Evolutionary conservation across 2,113 vertebrate genomes (phyloP).

Genomic region (Alethe diademata): DNA sequence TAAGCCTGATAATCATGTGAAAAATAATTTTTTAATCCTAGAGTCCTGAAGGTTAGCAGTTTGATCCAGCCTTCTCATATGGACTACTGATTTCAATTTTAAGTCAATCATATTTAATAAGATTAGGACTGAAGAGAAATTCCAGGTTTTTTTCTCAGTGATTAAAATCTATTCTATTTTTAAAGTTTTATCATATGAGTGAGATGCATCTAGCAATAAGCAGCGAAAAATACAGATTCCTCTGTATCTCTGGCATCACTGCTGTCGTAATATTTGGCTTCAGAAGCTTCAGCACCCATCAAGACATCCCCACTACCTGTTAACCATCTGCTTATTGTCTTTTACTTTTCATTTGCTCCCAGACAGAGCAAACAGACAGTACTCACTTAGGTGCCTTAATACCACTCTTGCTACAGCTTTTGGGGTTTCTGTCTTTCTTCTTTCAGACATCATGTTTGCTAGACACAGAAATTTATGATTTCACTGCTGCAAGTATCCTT

Average conservation of each 20-base stretch:
- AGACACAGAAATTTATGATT: neutral
- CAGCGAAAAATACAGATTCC: neutral
- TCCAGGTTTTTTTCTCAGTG: neutral
- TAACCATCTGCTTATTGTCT: neutral
- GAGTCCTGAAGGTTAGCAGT: neutral
- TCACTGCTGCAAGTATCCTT: neutral
- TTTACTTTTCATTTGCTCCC: neutral
- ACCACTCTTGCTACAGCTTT: neutral
- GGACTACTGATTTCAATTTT: neutral
- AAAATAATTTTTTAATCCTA: neutral
- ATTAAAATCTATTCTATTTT: neutral
- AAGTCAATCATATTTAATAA: neutral
- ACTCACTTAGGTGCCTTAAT: neutral
- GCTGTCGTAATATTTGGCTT: neutral
- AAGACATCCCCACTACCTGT: neutral
- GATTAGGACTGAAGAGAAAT: neutral
- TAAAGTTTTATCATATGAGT: neutral
- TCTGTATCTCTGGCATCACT: neutral
- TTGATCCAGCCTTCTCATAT: neutral
- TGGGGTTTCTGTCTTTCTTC: neutral
- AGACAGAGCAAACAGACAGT: neutral
- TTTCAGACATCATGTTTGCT: neutral
- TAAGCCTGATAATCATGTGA: neutral
- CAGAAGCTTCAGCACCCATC: neutral
- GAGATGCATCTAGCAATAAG: neutral